phyloP scores from a whole-genome alignment of 2,113 vertebrate species.

The Numida meleagris region DNA sequence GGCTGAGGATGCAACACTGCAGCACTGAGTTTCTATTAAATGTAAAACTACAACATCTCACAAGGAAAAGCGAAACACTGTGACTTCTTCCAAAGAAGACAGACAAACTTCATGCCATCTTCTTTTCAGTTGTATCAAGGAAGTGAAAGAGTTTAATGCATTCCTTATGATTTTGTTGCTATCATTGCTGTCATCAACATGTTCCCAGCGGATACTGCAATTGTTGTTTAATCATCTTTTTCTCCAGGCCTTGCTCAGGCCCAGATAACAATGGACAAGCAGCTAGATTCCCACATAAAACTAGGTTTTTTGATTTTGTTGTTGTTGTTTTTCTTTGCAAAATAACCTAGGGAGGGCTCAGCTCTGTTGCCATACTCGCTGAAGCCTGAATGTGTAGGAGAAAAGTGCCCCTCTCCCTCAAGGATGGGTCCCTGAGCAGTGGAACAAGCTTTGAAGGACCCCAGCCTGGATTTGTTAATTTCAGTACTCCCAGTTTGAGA shows the following conservation, averaged over 20 bases:
- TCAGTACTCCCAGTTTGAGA: background rate
- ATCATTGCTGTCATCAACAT: background rate
- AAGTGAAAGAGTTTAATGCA: background rate
- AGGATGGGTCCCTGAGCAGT: background rate
- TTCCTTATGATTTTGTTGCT: background rate
- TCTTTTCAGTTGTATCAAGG: background rate
- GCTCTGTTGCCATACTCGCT: background rate
- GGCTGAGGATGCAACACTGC: background rate
- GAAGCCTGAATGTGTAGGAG: background rate
- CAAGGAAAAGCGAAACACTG: background rate
- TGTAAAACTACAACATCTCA: background rate
- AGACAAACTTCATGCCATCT: background rate
- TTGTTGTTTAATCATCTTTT: background rate
- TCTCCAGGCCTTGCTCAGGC: background rate
- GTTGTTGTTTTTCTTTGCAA: background rate
- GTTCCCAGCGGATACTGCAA: background rate
- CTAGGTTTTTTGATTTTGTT: background rate
- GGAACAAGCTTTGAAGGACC: background rate
- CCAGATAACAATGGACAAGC: background rate
- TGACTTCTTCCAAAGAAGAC: background rate
- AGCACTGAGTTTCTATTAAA: background rate
- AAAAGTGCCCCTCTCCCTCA: accelerated
- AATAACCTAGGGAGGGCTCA: background rate
- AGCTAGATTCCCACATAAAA: background rate
- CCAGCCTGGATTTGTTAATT: background rate